Evolutionary conservation across 2,797 vertebrate species (phyloP).

Genomic region (Rhinoraja longicauda): DNA sequence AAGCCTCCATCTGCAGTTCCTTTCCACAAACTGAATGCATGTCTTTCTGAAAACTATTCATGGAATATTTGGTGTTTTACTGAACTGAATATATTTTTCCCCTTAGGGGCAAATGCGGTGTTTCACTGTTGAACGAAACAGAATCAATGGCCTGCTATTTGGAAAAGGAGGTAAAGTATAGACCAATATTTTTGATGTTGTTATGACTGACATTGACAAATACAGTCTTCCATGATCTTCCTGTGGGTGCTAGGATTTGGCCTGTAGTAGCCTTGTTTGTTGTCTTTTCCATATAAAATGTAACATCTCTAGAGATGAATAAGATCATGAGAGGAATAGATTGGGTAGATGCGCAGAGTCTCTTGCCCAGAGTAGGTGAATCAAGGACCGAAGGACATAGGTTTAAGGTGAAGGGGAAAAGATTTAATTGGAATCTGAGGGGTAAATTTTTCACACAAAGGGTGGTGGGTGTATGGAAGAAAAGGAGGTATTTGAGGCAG

Average conservation of each 20-base stretch:
- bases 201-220: background rate
- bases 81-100: constrained; percentile 41
- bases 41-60: constrained; percentile 37
- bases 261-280: background rate
- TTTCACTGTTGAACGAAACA: constrained; percentile 90
- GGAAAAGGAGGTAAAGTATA: constrained; percentile 83
- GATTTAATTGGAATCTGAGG: too few relatives aligned
- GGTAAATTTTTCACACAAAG: too few relatives aligned
- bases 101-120: constrained; percentile 89
- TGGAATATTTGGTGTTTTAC: constrained; percentile 9
- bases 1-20: too few relatives aligned
- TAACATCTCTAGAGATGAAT: background rate
- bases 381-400: too few relatives aligned
- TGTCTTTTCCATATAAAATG: background rate
- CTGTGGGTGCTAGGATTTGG: background rate
- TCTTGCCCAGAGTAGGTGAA: too few relatives aligned
- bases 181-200: constrained; percentile 1
- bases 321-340: too few relatives aligned
- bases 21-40: background rate
- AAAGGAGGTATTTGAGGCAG: too few relatives aligned
- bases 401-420: too few relatives aligned
- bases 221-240: background rate
- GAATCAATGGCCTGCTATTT: constrained; percentile 89
- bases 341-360: too few relatives aligned
- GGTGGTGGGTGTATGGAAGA: too few relatives aligned